Conservation (phyloP, 2,797 vertebrate genomes). For the Sebastiscus albofasciatus region DNA sequence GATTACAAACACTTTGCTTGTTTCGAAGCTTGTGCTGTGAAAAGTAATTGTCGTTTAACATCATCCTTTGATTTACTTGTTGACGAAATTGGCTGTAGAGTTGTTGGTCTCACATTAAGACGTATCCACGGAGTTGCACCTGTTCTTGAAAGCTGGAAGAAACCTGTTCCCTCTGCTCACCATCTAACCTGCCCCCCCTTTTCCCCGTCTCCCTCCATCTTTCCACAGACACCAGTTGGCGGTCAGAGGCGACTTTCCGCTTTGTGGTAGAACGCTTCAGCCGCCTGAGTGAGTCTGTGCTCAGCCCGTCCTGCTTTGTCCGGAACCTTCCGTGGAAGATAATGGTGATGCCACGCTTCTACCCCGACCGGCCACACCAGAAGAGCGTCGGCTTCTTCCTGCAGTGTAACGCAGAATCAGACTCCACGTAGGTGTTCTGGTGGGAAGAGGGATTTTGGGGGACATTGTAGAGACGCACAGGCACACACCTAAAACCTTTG, state of each 20-base stretch:
- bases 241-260: constrained; percentile 98
- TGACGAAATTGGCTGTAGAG: neutral
- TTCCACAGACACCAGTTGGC: constrained; percentile 95
- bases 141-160: neutral
- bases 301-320: constrained; percentile 99
- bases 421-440: constrained; percentile 92
- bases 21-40: neutral
- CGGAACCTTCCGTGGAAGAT: constrained; percentile 99
- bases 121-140: neutral
- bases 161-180: neutral
- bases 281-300: constrained; percentile 96
- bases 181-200: neutral
- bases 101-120: neutral
- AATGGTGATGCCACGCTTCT: constrained; percentile 99
- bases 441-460: neutral
- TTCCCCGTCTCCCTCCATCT: neutral
- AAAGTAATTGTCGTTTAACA: neutral
- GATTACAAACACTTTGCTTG: neutral
- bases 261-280: constrained; percentile 98
- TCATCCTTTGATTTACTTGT: neutral
- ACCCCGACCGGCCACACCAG: constrained; percentile 98
- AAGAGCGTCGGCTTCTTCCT: constrained; percentile 99
- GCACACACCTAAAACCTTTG: neutral
- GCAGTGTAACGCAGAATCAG: constrained; percentile 98
- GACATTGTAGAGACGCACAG: neutral